Conservation (phyloP, 2,113 vertebrate genomes). For the Eulacestoma nigropectus region DNA sequence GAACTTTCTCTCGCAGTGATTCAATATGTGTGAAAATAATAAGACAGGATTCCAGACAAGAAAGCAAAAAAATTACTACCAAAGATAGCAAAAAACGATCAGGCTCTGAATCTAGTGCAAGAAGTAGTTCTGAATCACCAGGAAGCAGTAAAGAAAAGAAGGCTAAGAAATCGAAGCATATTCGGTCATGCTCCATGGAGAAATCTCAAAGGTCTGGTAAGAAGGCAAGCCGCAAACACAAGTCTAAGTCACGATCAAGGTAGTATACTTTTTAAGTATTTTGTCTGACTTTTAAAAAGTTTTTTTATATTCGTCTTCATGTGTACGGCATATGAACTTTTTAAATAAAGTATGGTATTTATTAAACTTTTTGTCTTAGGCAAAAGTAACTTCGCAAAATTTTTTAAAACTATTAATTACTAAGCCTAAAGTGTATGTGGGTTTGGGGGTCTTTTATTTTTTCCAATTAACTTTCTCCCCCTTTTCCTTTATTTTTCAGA, state of each 20-base stretch:
- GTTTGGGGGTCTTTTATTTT: conserved; percentile 63
- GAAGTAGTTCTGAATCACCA: conserved; percentile 89
- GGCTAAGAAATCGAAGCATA: conserved; percentile 97
- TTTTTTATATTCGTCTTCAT: conserved; percentile 70
- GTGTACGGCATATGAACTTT: conserved; percentile 73
- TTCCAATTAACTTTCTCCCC: conserved; percentile 45
- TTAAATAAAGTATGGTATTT: conserved; percentile 69
- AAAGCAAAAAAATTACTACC: conserved; percentile 84
- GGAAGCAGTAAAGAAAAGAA: conserved; percentile 98
- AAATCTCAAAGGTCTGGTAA: conserved; percentile 99
- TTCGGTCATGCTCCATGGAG: conserved; percentile 96
- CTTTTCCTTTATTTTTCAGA: conserved; percentile 83
- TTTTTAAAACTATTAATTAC: conserved; percentile 61
- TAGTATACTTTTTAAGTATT: conserved; percentile 96
- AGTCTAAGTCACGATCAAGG: conserved; percentile 99
- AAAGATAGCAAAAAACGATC: conserved; percentile 89
- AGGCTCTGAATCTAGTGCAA: conserved; percentile 90
- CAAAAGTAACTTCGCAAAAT: conserved; percentile 64
- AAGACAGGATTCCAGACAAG: conserved; percentile 84
- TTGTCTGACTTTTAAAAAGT: conserved; percentile 70
- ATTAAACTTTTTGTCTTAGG: conserved; percentile 66
- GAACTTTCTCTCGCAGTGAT: conserved; percentile 79
- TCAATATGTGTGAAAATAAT: conserved; percentile 79
- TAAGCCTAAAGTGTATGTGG: conserved; percentile 71
- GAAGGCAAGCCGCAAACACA: conserved; percentile 99